phyloP scores from a whole-genome alignment of 2,113 vertebrate species.

The Oncorhynchus masou region DNA sequence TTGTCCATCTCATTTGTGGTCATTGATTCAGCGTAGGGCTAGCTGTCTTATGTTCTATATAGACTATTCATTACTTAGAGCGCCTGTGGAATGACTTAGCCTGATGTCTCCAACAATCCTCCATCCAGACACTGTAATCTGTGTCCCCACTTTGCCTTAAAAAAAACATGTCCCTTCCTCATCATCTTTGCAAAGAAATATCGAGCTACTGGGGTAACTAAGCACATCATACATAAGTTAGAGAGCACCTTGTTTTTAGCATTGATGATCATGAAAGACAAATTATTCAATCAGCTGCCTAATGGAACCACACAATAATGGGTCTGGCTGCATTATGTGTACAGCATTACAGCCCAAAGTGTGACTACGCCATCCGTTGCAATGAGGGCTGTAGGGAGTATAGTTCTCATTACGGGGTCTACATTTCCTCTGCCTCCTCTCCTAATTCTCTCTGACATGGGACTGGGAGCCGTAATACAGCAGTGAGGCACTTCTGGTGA shows the following conservation, averaged over 20 bases:
- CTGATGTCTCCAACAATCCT: slow-evolving; percentile 20
- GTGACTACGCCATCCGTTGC: slow-evolving; percentile 15
- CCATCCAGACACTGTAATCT: slow-evolving; percentile 15
- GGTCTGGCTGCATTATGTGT: background rate
- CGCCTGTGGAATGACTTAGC: slow-evolving; percentile 22
- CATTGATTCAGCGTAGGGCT: slow-evolving; percentile 60
- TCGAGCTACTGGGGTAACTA: background rate
- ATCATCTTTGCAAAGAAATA: background rate
- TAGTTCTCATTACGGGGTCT: slow-evolving; percentile 23
- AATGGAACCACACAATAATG: slow-evolving; percentile 8
- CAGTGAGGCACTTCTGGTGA: slow-evolving; percentile 18
- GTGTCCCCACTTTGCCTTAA: slow-evolving; percentile 8
- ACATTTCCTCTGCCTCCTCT: background rate
- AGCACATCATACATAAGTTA: slow-evolving; percentile 32
- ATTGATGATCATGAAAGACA: slow-evolving; percentile 29
- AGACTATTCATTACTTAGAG: slow-evolving; percentile 27
- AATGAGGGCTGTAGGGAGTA: slow-evolving; percentile 23
- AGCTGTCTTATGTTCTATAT: slow-evolving; percentile 36
- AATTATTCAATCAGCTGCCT: slow-evolving; percentile 30
- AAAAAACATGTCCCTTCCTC: background rate
- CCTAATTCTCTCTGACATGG: slow-evolving; percentile 28
- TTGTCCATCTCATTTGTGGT: slow-evolving; percentile 65
- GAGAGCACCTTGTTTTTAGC: slow-evolving; percentile 19
- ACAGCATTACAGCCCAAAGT: slow-evolving; percentile 9
- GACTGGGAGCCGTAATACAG: slow-evolving; percentile 29